phyloP scores from a whole-genome alignment of 35 echinoderm and acorn worm species.

The Heliocidaris erythrogramma region DNA sequence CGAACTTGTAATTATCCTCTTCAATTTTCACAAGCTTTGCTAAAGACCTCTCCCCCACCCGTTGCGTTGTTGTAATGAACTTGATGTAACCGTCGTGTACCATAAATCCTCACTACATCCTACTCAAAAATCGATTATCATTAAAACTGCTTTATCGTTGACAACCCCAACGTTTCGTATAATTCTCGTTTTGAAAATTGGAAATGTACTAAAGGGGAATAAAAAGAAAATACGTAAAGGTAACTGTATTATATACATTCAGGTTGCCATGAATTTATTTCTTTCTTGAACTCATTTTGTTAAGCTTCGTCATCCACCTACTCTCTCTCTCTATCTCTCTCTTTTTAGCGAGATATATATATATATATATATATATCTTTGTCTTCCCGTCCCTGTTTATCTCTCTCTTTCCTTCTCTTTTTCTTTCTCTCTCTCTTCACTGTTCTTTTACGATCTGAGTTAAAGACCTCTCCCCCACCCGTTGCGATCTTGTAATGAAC shows the following conservation, averaged over 20 bases:
- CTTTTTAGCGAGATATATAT: background rate
- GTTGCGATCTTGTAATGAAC: background rate
- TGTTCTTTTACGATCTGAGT: background rate
- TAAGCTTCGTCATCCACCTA: too few species aligned
- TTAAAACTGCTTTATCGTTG: background rate
- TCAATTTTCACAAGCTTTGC: background rate
- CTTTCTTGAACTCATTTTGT: too few species aligned
- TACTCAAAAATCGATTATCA: background rate
- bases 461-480: too few species aligned
- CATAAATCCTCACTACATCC: background rate
- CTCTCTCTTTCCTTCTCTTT: too few species aligned
- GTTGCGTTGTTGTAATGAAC: constrained; percentile 26
- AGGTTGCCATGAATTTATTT: too few species aligned
- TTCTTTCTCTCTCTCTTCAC: too few species aligned
- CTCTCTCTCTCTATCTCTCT: background rate
- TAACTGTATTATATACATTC: background rate
- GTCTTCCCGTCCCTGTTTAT: too few species aligned
- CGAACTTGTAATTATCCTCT: background rate
- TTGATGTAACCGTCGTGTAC: constrained; percentile 20
- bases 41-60: background rate
- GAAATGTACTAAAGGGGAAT: too few species aligned
- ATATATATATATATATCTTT: too few species aligned
- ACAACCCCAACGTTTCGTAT: background rate
- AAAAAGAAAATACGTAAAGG: too few species aligned
- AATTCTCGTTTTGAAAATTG: background rate